Base-by-base conservation (phyloP, 2,797 vertebrate genomes). In the Schizothorax lantsangensis region DNA sequence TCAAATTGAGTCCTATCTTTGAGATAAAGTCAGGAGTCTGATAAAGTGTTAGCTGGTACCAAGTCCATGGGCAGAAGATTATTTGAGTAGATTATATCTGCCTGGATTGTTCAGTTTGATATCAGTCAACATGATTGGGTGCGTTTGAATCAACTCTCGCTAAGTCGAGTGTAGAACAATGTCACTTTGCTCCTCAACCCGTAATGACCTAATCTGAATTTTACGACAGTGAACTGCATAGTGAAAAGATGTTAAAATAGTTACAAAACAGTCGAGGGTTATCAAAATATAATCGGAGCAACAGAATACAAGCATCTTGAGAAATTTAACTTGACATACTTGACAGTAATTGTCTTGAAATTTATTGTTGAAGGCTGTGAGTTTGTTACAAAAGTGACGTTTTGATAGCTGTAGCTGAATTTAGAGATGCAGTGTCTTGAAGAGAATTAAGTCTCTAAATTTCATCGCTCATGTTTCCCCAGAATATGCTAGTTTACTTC, bases 301-400 rank as follows among this genome's bases (percentile, higher is more conserved):
- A 12, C 6, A 23, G 40, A 62, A 62, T 21, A 73, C 15, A 59
- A 38, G 17, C 43, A 43, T 45, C n/a, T n/a, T 79, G 33, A 78
- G 75, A 59, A 54, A 40, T 78, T 23, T 0, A 33, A 75, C 26
- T 52, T 75, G 72, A 30, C 72, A 38, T 11, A 38, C 6, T 78
- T 57, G 75, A 57, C 33, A 57, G 21, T 40, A 78, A 57, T 59
- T 79, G 33, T 59, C 33, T 79, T 59, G 11, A 78, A 40, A 59
- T 38, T 0, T 54, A 54, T 77, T 54, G 30, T 77, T 54, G 49
- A 78, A 57, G 11, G 52, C 15, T 10, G 12, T 15, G 10, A 19
- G 45, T 33, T 52, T 33, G 47, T 75, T 75, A 52, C 17, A 15
- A 57, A 78, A 57, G 33, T 38, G 11, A 57, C 12, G 5, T 78